Base-by-base conservation (phyloP, 2,113 vertebrate species). In the Solea solea region DNA sequence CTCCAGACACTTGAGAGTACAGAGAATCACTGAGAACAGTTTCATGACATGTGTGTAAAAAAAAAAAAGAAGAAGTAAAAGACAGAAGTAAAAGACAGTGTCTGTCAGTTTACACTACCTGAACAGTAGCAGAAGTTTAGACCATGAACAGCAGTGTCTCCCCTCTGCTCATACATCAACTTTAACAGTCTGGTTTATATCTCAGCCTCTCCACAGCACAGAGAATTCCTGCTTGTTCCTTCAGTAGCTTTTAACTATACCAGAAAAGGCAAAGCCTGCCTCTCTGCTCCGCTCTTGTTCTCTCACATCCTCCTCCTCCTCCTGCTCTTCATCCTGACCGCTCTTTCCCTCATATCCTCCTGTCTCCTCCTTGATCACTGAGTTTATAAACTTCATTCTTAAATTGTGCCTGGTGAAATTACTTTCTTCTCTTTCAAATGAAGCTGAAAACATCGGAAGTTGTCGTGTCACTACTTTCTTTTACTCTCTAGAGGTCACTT, bases 261-360 rank as follows among this genome's bases (percentile, higher is more conserved):
- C 92, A 94, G 92, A 93, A 93, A 94, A 93, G 92, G 92, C 80
- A 94, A 93, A 84, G 88, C 81, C 88, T 91, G 72, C 86, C 78
- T 86, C 80, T 80, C 44, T 50, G 65, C 58, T 85, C 78, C 60
- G 51, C 73, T 62, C 59, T 50, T 53, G 59, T 58, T 77, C 69
- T 80, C 64, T 34, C 76, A 72, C 57, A 70, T 51, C 56, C 80
- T 81, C 50, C 50, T 40, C 55, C 74, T 85, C 80, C 82, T 84
- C 64, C 78, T 72, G 78, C 87, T 76, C 56, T 34, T 42, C 89
- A 16, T 44, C 41, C 48, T 45, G 62, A 69, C 88, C 92, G 90
- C 74, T 76, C 93, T 81, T 69, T 58, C 84, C 92, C 87, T 39
- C 52, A 21, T 25, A 39, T 55, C 56, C 74, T 58, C 50, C 51